Percentiles rank a stretch among this genome's conserved stretches.
These are phyloP conservation scores for Lasioglossum malachurum DNA, from an alignment of 2,888 invertebrate genomes.

Conservation along the genomic window DNA sequence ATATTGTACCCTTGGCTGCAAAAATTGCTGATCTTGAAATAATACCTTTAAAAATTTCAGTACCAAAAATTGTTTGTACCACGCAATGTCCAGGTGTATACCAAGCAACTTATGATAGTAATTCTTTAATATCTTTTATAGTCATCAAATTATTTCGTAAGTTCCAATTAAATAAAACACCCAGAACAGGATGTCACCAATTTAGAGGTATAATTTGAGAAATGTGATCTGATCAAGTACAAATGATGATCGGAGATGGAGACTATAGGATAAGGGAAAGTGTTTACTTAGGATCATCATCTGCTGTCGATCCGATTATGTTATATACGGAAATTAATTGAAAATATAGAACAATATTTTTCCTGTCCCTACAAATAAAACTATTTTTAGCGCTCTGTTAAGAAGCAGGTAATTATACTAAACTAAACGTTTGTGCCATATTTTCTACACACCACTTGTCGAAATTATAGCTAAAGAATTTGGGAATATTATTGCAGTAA, in stretches of 20 bases:
- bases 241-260: conserved; percentile 3
- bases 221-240: conserved; percentile 3
- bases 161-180: conserved; percentile 4
- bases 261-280: background rate
- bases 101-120: background rate
- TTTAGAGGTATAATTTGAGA: conserved; percentile 3
- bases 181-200: conserved; percentile 10
- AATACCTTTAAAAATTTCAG: background rate
- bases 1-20: background rate
- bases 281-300: background rate
- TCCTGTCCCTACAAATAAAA: background rate
- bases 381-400: background rate
- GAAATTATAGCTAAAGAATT: background rate
- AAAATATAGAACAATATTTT: conserved; percentile 8
- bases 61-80: background rate
- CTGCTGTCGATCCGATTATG: background rate
- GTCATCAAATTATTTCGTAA: background rate
- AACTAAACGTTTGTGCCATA: background rate
- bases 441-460: background rate
- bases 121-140: background rate
- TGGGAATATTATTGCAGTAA: background rate
- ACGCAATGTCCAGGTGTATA: background rate
- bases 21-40: background rate
- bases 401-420: background rate
- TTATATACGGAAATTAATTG: background rate